Base-by-base conservation (phyloP, 1,140 invertebrate genomes). In the Brachionus manjavacas region DNA sequence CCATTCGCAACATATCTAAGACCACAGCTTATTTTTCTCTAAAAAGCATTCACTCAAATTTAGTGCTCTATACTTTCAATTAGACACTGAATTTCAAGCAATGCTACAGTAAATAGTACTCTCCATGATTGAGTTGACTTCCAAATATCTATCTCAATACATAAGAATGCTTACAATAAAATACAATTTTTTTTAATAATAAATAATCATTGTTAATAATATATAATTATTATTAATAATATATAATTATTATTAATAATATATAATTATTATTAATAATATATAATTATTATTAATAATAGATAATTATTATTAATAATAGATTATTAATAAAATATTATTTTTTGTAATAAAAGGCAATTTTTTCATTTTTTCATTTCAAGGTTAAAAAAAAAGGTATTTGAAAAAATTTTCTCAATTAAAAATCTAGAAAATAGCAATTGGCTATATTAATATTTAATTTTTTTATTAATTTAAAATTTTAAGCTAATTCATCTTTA, bases 61-160 rank as follows among this genome's bases (percentile, higher is more conserved):
- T 41, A 72, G 68, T 14, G 35, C 68, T 72, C 41, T 2, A 41
- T 7, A 6, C 9, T 28, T n/a, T 16, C 12, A 7, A 41, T 39
- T 23, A 9, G 6, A n/a, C 68, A 11, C 7, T 35, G 39, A 72
- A 41, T 41, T 41, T 41, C 23, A 39, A 43, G 41, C 31, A 72
- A 72, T 72, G 68, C 68, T 39, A 72, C 16, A 72, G 1, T 20
- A 72, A 72, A 72, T 20, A 72, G 39, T 39, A 72, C 35, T 20
- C 68, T 72, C 68, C 68, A 72, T 72, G 68, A 72, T 72, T 72
- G 68, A 72, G 35, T 20, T 72, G 68, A 72, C 39, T 41, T 8
- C n/a, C 6, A 20, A 31, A 6, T 41, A 72, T 39, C 23, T 20
- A 7, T 41, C 68, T 72, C 68, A 72, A 43, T 72, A 72, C 68